Evolutionary conservation across 2,888 invertebrate species (phyloP).

Genomic region (Lasioglossum vierecki): DNA sequence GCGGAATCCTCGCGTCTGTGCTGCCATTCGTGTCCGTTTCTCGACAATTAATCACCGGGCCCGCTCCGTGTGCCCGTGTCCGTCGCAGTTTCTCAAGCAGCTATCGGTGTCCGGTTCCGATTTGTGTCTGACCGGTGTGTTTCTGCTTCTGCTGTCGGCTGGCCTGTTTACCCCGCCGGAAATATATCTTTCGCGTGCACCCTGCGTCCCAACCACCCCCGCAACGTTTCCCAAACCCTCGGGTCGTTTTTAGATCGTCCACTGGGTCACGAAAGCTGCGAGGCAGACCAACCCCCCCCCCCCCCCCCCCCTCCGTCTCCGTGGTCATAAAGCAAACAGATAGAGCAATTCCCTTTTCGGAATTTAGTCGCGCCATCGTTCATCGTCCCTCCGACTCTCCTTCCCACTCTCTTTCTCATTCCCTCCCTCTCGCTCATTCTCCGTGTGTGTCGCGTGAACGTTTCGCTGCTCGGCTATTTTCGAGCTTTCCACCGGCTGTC

Average conservation of each 20-base stretch:
- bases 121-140: slow-evolving; percentile 51
- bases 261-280: slow-evolving; percentile 37
- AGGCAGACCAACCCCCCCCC: neutral
- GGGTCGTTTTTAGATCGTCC: slow-evolving; percentile 19
- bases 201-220: neutral
- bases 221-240: neutral
- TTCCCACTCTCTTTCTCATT: neutral
- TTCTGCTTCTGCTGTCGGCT: slow-evolving; percentile 36
- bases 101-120: slow-evolving; percentile 58
- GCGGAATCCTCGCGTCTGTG: slow-evolving; percentile 26
- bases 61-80: slow-evolving; percentile 43
- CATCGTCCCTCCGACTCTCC: neutral
- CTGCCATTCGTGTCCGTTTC: slow-evolving; percentile 48
- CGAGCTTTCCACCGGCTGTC: slow-evolving; percentile 11
- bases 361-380: slow-evolving; percentile 21
- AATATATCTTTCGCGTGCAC: slow-evolving; percentile 52
- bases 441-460: slow-evolving; percentile 6
- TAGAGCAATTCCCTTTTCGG: slow-evolving; percentile 22
- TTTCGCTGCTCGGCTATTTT: slow-evolving; percentile 7
- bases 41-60: slow-evolving; percentile 52
- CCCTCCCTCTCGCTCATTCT: neutral
- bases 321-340: slow-evolving; percentile 34
- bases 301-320: neutral
- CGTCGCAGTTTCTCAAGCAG: slow-evolving; percentile 59
- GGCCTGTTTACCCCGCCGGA: slow-evolving; percentile 33